Percentiles rank a stretch among this genome's conserved stretches.
Evolutionary conservation across 2,888 invertebrate species (phyloP).

Genomic region (Cerastoderma edule): DNA sequence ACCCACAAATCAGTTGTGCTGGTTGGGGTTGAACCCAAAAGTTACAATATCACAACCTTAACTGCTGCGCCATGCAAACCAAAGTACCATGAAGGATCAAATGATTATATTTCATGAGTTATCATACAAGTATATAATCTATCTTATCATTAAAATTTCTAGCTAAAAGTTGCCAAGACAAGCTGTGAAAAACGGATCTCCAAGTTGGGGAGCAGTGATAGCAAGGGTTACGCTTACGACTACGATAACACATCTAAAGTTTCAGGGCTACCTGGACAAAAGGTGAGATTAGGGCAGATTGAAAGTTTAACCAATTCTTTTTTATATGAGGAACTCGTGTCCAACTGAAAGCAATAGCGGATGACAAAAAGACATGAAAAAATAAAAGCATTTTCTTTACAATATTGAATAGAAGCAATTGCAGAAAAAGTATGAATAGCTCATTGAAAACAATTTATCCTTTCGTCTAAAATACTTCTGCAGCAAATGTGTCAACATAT

Average conservation of each 20-base stretch:
- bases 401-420: not conserved
- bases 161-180: constrained; percentile 81
- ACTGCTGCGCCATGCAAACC: too few relatives aligned
- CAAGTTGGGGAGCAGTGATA: constrained; percentile 78
- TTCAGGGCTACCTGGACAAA: constrained; percentile 62
- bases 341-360: not conserved
- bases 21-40: too few relatives aligned
- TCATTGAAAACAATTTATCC: not conserved
- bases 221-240: constrained; percentile 68
- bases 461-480: not conserved
- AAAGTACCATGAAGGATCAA: too few relatives aligned
- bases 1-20: too few relatives aligned
- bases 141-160: constrained; percentile 1
- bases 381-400: not conserved
- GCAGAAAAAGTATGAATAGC: not conserved
- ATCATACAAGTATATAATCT: too few relatives aligned
- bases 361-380: not conserved
- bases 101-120: too few relatives aligned
- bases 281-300: constrained; percentile 38
- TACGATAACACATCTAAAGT: constrained; percentile 55
- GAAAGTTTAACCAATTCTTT: not conserved
- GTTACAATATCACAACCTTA: too few relatives aligned
- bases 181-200: constrained; percentile 81
- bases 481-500: too few relatives aligned
- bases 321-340: not conserved